Evolutionary conservation across 1,140 invertebrate species (phyloP).

Genomic region (Lepidurus apus): DNA sequence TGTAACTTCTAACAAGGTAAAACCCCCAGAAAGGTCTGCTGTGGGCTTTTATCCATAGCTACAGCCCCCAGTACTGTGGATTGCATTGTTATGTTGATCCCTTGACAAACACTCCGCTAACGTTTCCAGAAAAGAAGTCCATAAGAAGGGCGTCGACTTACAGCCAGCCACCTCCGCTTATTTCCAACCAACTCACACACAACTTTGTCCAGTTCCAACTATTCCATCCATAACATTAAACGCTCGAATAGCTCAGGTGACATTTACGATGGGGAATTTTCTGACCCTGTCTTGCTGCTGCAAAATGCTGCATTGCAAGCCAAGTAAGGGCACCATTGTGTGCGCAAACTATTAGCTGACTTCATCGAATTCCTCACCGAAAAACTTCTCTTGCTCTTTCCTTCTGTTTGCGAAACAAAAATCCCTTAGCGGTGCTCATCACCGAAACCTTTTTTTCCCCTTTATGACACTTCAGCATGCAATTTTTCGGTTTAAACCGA

Average conservation of each 20-base stretch:
- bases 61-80: neutral
- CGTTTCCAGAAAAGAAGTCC: neutral
- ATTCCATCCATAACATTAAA: constrained; percentile 12
- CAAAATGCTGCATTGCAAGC: neutral
- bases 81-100: constrained; percentile 19
- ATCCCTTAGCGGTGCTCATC: neutral
- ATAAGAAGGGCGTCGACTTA: neutral
- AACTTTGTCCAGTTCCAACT: constrained; percentile 10
- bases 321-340: constrained; percentile 14
- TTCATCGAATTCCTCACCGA: neutral
- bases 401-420: neutral
- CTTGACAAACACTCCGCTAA: neutral
- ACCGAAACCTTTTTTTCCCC: neutral
- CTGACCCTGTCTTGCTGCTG: constrained; percentile 7
- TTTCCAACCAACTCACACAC: neutral
- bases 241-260: constrained; percentile 14
- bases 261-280: constrained; percentile 19
- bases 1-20: neutral
- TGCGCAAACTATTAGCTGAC: neutral
- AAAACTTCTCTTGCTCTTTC: neutral
- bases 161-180: constrained; percentile 4
- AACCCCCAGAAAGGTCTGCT: neutral
- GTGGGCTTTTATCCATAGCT: neutral
- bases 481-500: neutral
- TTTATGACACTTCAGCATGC: neutral